Percentiles rank a stretch among this genome's conserved stretches.
phyloP scores from a whole-genome alignment of 2,797 vertebrate species.

The Carapus acus region DNA sequence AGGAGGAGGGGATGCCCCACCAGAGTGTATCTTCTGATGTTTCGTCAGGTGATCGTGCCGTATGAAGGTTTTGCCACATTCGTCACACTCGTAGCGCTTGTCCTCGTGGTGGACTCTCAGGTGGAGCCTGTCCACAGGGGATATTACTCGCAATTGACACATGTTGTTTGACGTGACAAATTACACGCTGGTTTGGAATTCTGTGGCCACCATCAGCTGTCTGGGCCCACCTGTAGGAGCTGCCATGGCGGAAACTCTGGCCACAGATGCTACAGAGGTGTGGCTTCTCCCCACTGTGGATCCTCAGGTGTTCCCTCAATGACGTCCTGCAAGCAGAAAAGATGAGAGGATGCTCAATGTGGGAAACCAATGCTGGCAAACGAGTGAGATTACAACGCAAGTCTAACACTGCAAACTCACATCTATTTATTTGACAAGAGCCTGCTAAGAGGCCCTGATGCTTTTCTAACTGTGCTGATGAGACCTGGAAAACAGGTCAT shows the following conservation, averaged over 20 bases:
- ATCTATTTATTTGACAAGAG: no score
- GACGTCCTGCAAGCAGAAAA: slow-evolving; percentile 77
- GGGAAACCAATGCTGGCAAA: no score
- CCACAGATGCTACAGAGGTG: slow-evolving; percentile 98
- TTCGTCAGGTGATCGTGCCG: slow-evolving; percentile 97
- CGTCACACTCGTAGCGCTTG: slow-evolving; percentile 94
- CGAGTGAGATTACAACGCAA: no score
- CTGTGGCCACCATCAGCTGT: background rate
- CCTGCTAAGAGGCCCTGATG: no score
- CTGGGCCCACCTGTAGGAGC: slow-evolving; percentile 86
- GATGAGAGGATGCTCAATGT: background rate
- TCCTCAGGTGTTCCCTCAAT: slow-evolving; percentile 90
- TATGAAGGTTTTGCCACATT: slow-evolving; percentile 96
- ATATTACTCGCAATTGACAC: background rate
- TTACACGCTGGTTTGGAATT: background rate
- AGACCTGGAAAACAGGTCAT: no score
- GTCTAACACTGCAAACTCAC: no score
- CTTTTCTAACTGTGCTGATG: no score
- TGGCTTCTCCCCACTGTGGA: slow-evolving; percentile 98
- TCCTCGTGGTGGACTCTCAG: slow-evolving; percentile 95
- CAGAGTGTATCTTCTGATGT: slow-evolving; percentile 97
- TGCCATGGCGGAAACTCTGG: slow-evolving; percentile 95
- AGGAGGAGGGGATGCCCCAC: slow-evolving; percentile 58
- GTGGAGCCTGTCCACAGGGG: slow-evolving; percentile 76
- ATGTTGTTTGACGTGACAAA: background rate